Percentiles rank a stretch among this genome's conserved stretches.
Evolutionary conservation across 92 coral and sea anemone species (phyloP).

Genomic region (Parazoanthus atlanticus): DNA sequence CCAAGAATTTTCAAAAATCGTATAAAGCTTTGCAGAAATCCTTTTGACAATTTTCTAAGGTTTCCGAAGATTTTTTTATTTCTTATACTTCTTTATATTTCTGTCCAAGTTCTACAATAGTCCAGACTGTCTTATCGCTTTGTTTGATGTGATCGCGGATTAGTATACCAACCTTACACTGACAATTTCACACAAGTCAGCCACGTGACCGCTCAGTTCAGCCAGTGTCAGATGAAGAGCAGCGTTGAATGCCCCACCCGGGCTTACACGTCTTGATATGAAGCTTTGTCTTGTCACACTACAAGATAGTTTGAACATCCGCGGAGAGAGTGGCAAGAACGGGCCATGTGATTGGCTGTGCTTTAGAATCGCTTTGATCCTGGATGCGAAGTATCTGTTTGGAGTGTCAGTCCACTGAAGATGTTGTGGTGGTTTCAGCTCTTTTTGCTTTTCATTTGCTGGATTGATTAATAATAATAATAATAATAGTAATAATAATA

Average conservation of each 20-base stretch:
- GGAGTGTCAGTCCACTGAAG: slow-evolving; percentile 69
- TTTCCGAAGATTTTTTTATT: too few species aligned
- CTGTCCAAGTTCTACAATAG: not conserved
- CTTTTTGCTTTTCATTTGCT: slow-evolving; percentile 47
- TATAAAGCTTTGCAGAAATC: too few species aligned
- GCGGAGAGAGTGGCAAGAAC: slow-evolving; percentile 63
- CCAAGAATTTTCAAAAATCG: too few species aligned
- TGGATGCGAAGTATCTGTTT: slow-evolving; percentile 58
- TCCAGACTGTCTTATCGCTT: not conserved
- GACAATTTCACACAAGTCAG: slow-evolving; percentile 66
- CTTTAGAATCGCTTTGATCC: slow-evolving; percentile 25
- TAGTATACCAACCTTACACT: slow-evolving; percentile 59
- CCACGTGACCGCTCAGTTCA: slow-evolving; percentile 45
- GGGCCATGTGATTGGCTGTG: slow-evolving; percentile 62
- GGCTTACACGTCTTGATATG: slow-evolving; percentile 53
- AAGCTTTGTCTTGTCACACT: slow-evolving; percentile 61
- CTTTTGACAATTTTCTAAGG: too few species aligned
- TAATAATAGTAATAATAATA: not conserved
- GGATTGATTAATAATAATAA: slow-evolving; percentile 5
- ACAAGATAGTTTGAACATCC: slow-evolving; percentile 62
- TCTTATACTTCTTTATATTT: too few species aligned
- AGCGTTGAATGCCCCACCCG: slow-evolving; percentile 79
- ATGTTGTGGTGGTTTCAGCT: slow-evolving; percentile 50
- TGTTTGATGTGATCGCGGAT: not conserved
- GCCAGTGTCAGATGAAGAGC: slow-evolving; percentile 79